Conservation (phyloP, 2,113 vertebrate genomes). For the Eudorcas thomsonii region DNA sequence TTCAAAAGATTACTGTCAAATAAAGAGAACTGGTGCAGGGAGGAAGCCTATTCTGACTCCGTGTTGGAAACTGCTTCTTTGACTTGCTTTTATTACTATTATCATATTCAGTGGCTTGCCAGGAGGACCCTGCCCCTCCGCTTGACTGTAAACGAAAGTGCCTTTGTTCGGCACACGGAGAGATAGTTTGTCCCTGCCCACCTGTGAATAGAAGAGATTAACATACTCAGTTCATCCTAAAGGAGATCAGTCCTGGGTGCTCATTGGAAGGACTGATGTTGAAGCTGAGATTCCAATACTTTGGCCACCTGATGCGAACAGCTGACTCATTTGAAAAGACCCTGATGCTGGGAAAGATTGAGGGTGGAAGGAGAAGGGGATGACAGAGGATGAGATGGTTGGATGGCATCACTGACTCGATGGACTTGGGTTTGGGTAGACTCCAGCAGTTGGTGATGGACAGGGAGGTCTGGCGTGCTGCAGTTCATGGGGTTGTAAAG, state of each 20-base stretch:
- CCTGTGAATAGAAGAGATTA: not conserved
- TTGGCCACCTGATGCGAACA: not conserved
- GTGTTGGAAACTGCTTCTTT: not conserved
- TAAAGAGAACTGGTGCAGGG: not conserved
- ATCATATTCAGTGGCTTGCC: not conserved
- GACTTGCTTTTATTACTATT: not conserved
- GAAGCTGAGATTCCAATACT: not conserved
- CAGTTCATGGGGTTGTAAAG: fast-evolving
- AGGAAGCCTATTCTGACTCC: not conserved
- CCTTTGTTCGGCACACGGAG: not conserved
- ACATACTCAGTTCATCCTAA: not conserved
- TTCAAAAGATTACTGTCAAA: not conserved
- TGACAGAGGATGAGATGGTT: not conserved
- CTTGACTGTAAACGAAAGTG: not conserved
- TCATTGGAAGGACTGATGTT: not conserved
- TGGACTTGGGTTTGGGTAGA: not conserved
- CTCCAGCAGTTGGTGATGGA: not conserved
- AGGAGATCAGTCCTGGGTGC: not conserved
- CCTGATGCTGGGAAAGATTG: not conserved
- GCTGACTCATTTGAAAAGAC: not conserved
- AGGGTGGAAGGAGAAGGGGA: not conserved
- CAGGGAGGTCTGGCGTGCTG: not conserved
- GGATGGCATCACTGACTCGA: not conserved
- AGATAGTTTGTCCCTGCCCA: not conserved
- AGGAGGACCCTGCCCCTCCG: not conserved